Evolutionary conservation across 2,113 vertebrate genomes (phyloP).

Genomic region (Dipodomys ordii): DNA sequence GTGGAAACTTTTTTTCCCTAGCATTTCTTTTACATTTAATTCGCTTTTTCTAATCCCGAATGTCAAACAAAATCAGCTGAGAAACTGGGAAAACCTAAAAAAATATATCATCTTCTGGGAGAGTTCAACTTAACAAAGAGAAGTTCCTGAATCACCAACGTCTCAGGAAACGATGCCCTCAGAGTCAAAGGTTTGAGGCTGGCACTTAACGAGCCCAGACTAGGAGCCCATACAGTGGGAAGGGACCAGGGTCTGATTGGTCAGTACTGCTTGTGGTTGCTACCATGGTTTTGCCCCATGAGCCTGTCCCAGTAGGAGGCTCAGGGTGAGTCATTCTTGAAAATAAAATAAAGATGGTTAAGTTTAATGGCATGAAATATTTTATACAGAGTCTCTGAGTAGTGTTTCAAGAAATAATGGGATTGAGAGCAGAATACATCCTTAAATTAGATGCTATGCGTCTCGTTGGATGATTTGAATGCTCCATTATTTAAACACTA

Average conservation of each 20-base stretch:
- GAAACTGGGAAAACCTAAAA: background rate
- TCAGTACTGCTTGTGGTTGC: background rate
- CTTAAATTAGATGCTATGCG: background rate
- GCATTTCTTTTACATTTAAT: background rate
- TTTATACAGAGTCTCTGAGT: background rate
- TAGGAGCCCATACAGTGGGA: background rate
- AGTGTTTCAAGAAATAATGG: conserved; percentile 34
- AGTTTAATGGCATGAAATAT: conserved; percentile 5
- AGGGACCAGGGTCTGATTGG: too few species aligned
- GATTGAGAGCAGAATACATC: background rate
- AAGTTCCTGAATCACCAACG: background rate
- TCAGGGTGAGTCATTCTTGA: background rate
- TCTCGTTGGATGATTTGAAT: background rate
- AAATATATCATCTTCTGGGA: background rate
- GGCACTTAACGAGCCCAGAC: background rate
- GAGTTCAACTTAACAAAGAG: background rate
- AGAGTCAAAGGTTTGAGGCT: background rate
- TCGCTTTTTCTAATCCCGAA: background rate
- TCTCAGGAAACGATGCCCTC: background rate
- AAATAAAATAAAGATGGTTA: background rate
- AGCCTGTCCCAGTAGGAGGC: background rate
- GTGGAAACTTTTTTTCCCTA: background rate
- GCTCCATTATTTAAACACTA: background rate
- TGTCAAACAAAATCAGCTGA: background rate
- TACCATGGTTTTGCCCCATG: background rate